Evolutionary conservation across 1,140 invertebrate species (phyloP), one percentile per base, ranked within the genome.

Genomic region (Leptoteleia sp.): DNA sequence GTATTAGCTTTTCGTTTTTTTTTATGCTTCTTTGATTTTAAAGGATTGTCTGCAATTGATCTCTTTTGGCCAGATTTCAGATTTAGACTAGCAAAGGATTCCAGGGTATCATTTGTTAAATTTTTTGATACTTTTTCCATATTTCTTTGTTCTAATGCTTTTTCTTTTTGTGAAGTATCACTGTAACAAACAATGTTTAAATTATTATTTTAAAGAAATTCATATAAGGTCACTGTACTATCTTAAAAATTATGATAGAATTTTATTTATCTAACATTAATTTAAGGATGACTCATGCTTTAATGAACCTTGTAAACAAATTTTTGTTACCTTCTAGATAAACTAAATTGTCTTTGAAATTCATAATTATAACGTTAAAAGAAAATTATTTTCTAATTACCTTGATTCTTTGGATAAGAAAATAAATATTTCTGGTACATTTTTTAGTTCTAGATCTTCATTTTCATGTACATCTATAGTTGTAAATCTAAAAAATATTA

Each of bases 371-470:
- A n/a, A n/a, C n/a, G n/a, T n/a, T n/a, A n/a, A 13, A 35, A 35
- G 12, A 22, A 37, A 9, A 38, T 15, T 37, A 22, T 25, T 47
- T 45, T 12, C 9, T 33, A 17, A 33, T 57, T 70, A 45, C 43
- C 19, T 79, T 17, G 87, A 81, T 76, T 93, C 89, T 42, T 91
- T 85, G 12, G 93, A 93, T 35, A 95, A 83, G 13, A 94, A 89
- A 82, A 96, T 95, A 81, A 95, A 93, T 45, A 96, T 92, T 71
- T 93, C 92, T 37, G 95, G 80, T 16, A 84, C 72, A 3, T 35
- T 57, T n/a, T 62, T 77, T 19, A 6, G 38, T 13, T 71, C 7
- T 0, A 4, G n/a, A 8, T 52, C 42, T 25, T 12, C 17, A 1
- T 70, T 43, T 15, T 77, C 31, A 13, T 59, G 35, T 15, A 8